Base-by-base conservation (phyloP, 2,113 vertebrate species). In the Pseudorectes ferrugineus region DNA sequence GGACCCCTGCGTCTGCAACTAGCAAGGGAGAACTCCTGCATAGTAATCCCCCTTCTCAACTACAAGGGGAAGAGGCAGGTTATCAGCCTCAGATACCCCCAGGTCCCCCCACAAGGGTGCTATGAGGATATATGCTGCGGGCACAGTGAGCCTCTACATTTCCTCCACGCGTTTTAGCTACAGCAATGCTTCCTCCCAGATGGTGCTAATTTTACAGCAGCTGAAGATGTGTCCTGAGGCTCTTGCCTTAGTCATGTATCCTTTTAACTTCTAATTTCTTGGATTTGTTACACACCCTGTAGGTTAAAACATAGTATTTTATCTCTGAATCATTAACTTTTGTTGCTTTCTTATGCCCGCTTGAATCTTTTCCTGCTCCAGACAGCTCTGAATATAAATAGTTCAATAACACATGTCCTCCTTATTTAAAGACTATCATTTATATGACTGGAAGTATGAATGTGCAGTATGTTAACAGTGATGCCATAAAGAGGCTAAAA, bases 401-500 rank as follows among this genome's bases (percentile, higher is more conserved):
- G 93, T 97, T 98, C 95, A 96, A 97, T 97, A 98, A 97, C 95
- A 96, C 89, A 89, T 73, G 91, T 98, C 92, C 91, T 96, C 97
- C 91, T 85, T 96, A 96, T 95, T 97, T 97, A 95, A 97, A 97
- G 95, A 88, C 89, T 95, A 79, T 68, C 61, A 97, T 96, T 96
- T 97, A 94, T 97, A 78, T 91, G 93, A 95, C 96, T 97, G 89
- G 96, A 97, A 97, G 94, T 97, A 91, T 89, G 95, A 95, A 95
- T 91, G 93, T 94, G 96, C 95, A 95, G 88, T 93, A 95, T 97
- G 97, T 97, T 97, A 98, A 96, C 95, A 89, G 89, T 88, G 96
- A 93, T 93, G 88, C 95, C 87, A 96, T 97, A 97, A 98, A 97
- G 95, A 95, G 73, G 89, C 84, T 98, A 96, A 98, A 97, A 97